phyloP scores from a whole-genome alignment of 1,140 invertebrate species.

The Drosophila sproati region DNA sequence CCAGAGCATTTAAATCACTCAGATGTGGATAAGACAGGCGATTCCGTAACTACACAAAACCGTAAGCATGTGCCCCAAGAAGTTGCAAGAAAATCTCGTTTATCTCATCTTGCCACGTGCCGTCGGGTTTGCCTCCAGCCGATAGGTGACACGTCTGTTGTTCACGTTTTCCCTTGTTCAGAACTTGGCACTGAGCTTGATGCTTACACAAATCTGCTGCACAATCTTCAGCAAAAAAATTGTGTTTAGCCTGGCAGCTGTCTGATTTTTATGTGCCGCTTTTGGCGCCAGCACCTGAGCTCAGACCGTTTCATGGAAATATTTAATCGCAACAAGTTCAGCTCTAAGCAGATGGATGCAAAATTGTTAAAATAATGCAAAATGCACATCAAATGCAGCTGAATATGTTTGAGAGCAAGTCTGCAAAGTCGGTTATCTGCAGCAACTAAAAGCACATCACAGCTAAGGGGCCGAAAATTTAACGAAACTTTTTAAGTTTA shows the following conservation, averaged over 20 bases:
- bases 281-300: constrained; percentile 32
- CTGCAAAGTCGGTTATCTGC: not conserved
- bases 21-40: constrained; percentile 26
- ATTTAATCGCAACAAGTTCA: not conserved
- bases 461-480: not conserved
- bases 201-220: constrained; percentile 54
- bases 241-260: constrained; percentile 65
- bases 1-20: constrained; percentile 66
- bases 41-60: constrained; percentile 4
- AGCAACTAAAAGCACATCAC: not conserved
- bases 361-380: constrained; percentile 51
- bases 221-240: constrained; percentile 71
- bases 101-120: constrained; percentile 47
- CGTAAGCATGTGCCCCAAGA: constrained; percentile 14
- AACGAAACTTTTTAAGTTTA: not conserved
- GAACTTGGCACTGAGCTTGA: constrained; percentile 9
- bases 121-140: constrained; percentile 28
- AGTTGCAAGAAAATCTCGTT: constrained; percentile 9
- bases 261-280: constrained; percentile 60
- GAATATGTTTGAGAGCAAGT: constrained; percentile 1
- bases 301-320: constrained; percentile 39
- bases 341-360: not conserved
- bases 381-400: constrained; percentile 58
- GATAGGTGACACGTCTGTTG: constrained; percentile 41
- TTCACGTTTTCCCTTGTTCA: not conserved